A percentile compares a stretch with the other conserved stretches of the same genome.
Conservation (phyloP, 53 echinoderm and acorn worm species). For the Mesocentrotus franciscanus region DNA sequence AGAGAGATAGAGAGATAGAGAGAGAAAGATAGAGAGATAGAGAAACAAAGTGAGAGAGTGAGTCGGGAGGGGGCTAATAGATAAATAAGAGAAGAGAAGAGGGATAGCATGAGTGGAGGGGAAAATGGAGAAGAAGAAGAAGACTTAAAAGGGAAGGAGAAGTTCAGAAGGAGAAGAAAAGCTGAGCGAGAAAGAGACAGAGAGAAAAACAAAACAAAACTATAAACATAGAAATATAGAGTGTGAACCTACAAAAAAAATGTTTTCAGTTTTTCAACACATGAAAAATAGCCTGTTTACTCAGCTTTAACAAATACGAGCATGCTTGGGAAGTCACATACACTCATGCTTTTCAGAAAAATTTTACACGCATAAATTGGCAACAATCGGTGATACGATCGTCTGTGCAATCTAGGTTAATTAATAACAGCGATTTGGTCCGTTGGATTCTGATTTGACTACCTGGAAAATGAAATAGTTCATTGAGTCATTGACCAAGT, state of each 20-base stretch:
- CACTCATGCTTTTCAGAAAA: neutral
- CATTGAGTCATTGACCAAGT: conserved; percentile 1
- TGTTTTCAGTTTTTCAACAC: neutral
- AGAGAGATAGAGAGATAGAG: neutral
- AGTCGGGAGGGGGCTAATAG: neutral
- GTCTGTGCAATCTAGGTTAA: conserved; percentile 10
- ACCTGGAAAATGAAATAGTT: neutral
- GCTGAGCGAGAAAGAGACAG: neutral
- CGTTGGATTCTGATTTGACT: neutral
- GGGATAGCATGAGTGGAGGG: neutral
- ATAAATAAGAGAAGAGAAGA: neutral
- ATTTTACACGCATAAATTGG: neutral
- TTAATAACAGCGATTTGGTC: neutral
- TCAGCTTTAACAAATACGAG: neutral
- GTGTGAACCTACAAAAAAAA: neutral
- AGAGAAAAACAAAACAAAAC: neutral
- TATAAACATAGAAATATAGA: neutral
- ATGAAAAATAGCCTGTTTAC: conserved; percentile 27
- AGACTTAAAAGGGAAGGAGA: no score
- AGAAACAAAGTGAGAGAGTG: neutral
- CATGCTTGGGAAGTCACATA: neutral
- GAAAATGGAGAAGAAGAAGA: neutral
- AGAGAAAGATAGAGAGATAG: neutral
- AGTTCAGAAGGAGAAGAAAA: neutral
- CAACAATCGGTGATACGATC: neutral